These are phyloP conservation scores for Abramis brama DNA, from an alignment of 2,113 vertebrate genomes.

Conservation along the genomic window DNA sequence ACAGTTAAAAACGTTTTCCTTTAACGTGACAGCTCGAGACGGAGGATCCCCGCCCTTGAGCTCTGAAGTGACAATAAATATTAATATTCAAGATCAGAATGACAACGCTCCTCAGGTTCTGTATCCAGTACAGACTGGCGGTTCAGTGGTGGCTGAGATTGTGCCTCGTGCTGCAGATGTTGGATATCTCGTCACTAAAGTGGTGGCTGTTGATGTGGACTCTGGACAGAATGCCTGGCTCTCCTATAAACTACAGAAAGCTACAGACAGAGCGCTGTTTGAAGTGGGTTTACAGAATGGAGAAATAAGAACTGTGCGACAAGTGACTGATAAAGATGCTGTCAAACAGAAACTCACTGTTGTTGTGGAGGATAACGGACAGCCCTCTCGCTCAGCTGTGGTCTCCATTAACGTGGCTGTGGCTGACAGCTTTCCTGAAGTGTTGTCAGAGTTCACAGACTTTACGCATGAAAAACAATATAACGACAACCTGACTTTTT, in stretches of 20 bases:
- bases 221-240: constrained; percentile 62
- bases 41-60: constrained; percentile 61
- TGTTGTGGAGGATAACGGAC: constrained; percentile 55
- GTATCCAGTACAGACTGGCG: constrained; percentile 42
- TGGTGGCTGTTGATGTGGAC: constrained; percentile 73
- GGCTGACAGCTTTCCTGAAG: constrained; percentile 22
- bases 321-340: constrained; percentile 54
- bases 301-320: constrained; percentile 51
- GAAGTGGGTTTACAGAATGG: constrained; percentile 52
- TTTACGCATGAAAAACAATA: constrained; percentile 54
- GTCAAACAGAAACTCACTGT: constrained; percentile 53
- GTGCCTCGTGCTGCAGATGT: constrained; percentile 64
- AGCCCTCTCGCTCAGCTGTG: constrained; percentile 38
- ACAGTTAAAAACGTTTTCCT: constrained; percentile 44
- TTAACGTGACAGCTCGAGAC: constrained; percentile 58
- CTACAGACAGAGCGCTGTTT: constrained; percentile 52
- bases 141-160: constrained; percentile 47
- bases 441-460: constrained; percentile 60
- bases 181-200: constrained; percentile 63
- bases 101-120: constrained; percentile 28
- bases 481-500: constrained; percentile 51
- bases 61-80: constrained; percentile 33
- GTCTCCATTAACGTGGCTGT: constrained; percentile 32
- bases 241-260: constrained; percentile 55
- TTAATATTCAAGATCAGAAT: constrained; percentile 6